phyloP scores from a whole-genome alignment of 2,888 invertebrate genomes.

The Cryptocheilus praepositus region DNA sequence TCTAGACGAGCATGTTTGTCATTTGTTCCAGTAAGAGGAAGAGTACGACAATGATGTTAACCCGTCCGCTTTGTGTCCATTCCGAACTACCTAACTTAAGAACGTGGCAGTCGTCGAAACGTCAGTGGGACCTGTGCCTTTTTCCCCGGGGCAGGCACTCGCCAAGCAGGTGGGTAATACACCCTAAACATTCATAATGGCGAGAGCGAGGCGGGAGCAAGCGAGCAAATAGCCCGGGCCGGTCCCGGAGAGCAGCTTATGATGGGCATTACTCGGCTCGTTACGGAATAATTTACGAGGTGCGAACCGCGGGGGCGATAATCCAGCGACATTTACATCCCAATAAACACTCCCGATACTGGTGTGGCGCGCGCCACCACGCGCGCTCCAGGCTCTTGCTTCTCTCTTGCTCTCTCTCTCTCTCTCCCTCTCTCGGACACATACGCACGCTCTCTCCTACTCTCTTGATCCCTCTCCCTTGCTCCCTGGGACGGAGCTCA shows the following conservation, averaged over 20 bases:
- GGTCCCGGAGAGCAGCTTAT: constrained; percentile 69
- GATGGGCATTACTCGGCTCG: constrained; percentile 74
- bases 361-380: constrained; percentile 46
- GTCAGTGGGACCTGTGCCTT: not conserved
- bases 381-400: constrained; percentile 44
- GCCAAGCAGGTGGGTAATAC: constrained; percentile 53
- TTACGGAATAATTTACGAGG: constrained; percentile 75
- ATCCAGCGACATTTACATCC: constrained; percentile 75
- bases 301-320: constrained; percentile 74
- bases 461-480: not conserved
- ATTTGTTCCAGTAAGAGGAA: too few species aligned
- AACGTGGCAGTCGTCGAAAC: constrained; percentile 5
- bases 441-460: constrained; percentile 26
- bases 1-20: too few species aligned
- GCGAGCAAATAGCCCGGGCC: constrained; percentile 62
- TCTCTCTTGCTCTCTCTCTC: constrained; percentile 14
- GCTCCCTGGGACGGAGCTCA: constrained; percentile 40
- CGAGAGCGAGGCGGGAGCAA: constrained; percentile 42
- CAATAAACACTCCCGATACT: constrained; percentile 71
- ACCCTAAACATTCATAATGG: constrained; percentile 60
- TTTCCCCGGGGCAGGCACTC: constrained; percentile 22
- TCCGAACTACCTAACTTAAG: constrained; percentile 12
- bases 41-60: too few species aligned
- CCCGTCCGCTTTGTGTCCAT: too few species aligned
- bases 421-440: not conserved